phyloP scores from a whole-genome alignment of 2,113 vertebrate species.

The Chlamydotis undulata region DNA sequence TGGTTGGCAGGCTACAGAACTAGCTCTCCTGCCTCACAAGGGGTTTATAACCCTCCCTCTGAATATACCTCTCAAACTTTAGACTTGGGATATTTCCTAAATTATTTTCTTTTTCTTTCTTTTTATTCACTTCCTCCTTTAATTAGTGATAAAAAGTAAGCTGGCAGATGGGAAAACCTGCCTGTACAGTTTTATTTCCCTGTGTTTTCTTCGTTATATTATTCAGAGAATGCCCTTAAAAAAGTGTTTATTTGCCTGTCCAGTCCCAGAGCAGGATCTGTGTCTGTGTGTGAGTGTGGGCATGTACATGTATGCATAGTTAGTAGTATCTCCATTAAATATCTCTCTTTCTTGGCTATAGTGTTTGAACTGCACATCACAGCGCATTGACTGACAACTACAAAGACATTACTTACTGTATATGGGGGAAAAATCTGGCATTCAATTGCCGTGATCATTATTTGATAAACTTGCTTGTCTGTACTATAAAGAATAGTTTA shows the following conservation, averaged over 20 bases:
- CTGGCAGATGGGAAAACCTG: not conserved
- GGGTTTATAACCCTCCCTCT: not conserved
- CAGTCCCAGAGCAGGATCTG: not conserved
- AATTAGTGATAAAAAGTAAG: not conserved
- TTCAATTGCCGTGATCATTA: not conserved
- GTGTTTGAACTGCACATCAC: conserved; percentile 18
- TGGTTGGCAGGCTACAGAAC: not conserved
- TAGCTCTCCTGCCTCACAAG: not conserved
- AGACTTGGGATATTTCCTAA: not conserved
- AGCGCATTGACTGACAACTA: not conserved
- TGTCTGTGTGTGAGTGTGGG: not conserved
- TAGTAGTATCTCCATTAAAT: not conserved
- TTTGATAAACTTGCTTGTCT: conserved; percentile 4
- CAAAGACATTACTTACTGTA: not conserved
- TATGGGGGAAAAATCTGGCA: not conserved
- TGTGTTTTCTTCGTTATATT: not conserved
- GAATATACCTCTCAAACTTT: not conserved
- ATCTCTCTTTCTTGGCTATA: not conserved
- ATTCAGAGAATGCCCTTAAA: not conserved
- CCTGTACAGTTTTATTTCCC: not conserved
- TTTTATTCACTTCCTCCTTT: not conserved
- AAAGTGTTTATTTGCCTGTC: not conserved
- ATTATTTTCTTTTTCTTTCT: not conserved
- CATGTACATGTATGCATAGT: not conserved
- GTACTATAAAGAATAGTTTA: not conserved